Percentiles rank a stretch among this genome's conserved stretches.
Conservation (phyloP, 1,140 invertebrate genomes). For the Cephus cinctus region DNA sequence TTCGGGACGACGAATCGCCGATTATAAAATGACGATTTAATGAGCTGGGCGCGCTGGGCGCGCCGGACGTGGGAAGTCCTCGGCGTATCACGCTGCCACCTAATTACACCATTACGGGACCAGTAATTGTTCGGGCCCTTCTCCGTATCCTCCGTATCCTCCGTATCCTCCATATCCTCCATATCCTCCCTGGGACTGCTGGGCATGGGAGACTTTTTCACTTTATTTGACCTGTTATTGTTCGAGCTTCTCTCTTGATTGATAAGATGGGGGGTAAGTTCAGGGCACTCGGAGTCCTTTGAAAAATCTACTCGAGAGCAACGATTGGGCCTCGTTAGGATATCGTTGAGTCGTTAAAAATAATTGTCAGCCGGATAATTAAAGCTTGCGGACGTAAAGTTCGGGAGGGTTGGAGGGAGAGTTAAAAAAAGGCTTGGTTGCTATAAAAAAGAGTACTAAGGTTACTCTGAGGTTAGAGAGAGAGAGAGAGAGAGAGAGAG, state of each 20-base stretch:
- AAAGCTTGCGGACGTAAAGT: slow-evolving; percentile 38
- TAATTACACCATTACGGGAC: no score
- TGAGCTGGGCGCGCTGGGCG: slow-evolving; percentile 38
- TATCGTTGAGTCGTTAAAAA: slow-evolving; percentile 54
- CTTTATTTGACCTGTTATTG: no score
- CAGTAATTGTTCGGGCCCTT: no score
- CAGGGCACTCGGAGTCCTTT: no score
- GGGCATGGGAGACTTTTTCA: no score
- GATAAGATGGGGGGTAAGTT: no score
- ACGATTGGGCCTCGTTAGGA: slow-evolving; percentile 50
- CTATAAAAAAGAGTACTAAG: slow-evolving; percentile 20
- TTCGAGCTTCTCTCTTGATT: no score
- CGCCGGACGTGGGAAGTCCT: slow-evolving; percentile 40
- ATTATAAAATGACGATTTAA: slow-evolving; percentile 46
- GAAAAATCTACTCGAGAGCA: no score
- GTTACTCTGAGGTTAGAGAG: slow-evolving; percentile 21
- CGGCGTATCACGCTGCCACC: no score
- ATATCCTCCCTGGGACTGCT: no score
- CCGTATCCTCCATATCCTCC: no score
- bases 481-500: slow-evolving; percentile 12
- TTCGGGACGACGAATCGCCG: slow-evolving; percentile 32
- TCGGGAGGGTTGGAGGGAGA: background rate
- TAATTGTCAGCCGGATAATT: slow-evolving; percentile 56
- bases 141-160: no score
- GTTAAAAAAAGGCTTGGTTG: background rate